Base-by-base conservation (phyloP, 2,888 invertebrate species). In the Agonopterix alstromeriana region DNA sequence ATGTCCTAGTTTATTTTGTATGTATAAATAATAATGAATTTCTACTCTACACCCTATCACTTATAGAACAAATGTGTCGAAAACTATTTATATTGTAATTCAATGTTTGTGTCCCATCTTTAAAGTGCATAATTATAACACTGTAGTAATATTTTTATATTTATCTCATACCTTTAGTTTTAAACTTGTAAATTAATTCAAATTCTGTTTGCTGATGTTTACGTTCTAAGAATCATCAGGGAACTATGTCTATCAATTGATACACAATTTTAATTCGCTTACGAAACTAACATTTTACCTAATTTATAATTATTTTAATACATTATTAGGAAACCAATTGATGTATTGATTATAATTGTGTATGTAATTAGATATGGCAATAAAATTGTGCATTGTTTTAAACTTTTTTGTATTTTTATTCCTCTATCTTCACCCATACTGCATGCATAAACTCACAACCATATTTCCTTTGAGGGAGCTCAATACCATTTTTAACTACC, bases 281-380 rank as follows among this genome's bases (percentile, higher is more conserved):
- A 68, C 62, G 68, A 53, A 53, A 52, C 51, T 35, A 36, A 35
- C 12, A 41, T 47, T 41, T 43, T 47, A 11, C n/a, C 11, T 8
- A 11, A 11, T 35, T 27, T 47, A 52, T 41, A 46, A n/a, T 14
- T 38, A 35, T 47, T 35, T 45, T 47, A 38, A 35, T 51, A 52
- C 45, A 35, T 46, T 57, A 60, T 57, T 58, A 57, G 57, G 55
- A 51, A 49, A 60, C 60, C 58, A 73, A 27, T 38, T 66, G 67
- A 70, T 71, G 63, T 78, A 73, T 67, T 69, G 68, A 83, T 81
- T 85, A 81, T 74, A 81, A 84, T 85, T 87, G 84, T 87, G 86
- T 86, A 87, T 83, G 74, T 77, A 76, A 79, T 82, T 82, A 78
- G 77, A 79, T 77, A 77, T 74, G 80, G 71, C 80, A 87, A 82